A percentile compares a stretch with the other conserved stretches of the same genome.
Conservation (phyloP, 2,888 invertebrate genomes). For the Pollenia angustigena region DNA sequence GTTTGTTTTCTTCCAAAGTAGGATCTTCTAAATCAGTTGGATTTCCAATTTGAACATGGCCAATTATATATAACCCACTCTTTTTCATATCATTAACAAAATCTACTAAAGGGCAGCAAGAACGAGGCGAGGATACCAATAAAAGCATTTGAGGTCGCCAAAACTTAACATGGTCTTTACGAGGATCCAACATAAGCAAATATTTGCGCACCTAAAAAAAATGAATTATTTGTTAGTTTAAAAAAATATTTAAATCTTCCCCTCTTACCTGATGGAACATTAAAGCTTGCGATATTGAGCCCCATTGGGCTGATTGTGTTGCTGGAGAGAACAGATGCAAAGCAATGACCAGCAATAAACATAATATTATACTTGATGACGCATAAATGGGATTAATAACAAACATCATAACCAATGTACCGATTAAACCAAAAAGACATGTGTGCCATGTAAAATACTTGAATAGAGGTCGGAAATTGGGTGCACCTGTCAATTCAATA, state of each 20-base stretch:
- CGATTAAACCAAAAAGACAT: conserved; percentile 92
- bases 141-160: conserved; percentile 99
- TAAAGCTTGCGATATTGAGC: conserved; percentile 99
- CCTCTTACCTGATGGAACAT: conserved; percentile 95
- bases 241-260: conserved; percentile 3
- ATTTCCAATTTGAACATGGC: conserved; percentile 91
- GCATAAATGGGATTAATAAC: conserved; percentile 96
- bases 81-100: conserved; percentile 99
- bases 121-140: conserved; percentile 95
- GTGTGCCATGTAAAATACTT: conserved; percentile 98
- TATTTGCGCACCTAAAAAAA: conserved; percentile 92
- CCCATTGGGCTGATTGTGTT: conserved; percentile 93
- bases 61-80: conserved; percentile 94
- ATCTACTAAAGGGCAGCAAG: conserved; percentile 95
- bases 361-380: conserved; percentile 93
- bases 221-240: background rate
- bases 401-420: conserved; percentile 97
- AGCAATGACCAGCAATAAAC: conserved; percentile 93
- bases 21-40: conserved; percentile 87
- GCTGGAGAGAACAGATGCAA: conserved; percentile 95
- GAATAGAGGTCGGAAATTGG: conserved; percentile 99
- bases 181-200: conserved; percentile 95
- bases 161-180: conserved; percentile 99
- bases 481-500: conserved; percentile 97
- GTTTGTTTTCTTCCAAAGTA: conserved; percentile 90